A percentile compares a stretch with the other conserved stretches of the same genome.
Evolutionary conservation across 37 sponge, comb jelly and placozoan genomes (phyloP).

Genomic region (Lycopodina hypogea): DNA sequence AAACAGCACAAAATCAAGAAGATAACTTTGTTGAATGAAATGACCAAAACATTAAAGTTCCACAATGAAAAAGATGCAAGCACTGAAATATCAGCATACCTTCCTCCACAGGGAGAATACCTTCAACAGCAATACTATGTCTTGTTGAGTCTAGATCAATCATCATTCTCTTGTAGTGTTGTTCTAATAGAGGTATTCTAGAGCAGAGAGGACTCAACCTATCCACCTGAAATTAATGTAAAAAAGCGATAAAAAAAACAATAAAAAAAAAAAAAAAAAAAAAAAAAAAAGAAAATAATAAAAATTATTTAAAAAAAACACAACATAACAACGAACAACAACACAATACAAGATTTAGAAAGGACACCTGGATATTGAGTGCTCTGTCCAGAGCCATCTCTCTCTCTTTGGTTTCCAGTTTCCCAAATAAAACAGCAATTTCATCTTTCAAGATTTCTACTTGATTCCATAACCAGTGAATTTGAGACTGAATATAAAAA

Average conservation of each 20-base stretch:
- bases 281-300: too few relatives aligned
- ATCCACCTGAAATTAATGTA: constrained; percentile 18
- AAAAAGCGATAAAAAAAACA: too few relatives aligned
- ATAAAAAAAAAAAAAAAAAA: too few relatives aligned
- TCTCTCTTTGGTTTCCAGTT: constrained; percentile 17
- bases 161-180: constrained; percentile 16
- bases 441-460: constrained; percentile 21
- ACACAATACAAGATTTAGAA: neutral
- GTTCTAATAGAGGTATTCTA: constrained; percentile 11
- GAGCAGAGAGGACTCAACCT: constrained; percentile 9
- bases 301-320: too few relatives aligned
- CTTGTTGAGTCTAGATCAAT: constrained; percentile 41
- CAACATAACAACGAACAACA: neutral
- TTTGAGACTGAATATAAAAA: constrained; percentile 13
- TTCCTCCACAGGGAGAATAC: constrained; percentile 28
- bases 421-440: neutral
- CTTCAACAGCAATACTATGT: constrained; percentile 24
- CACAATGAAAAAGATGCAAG: neutral
- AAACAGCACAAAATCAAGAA: too few relatives aligned
- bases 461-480: constrained; percentile 15
- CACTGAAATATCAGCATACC: constrained; percentile 4
- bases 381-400: constrained; percentile 6
- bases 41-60: too few relatives aligned
- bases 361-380: constrained; percentile 36
- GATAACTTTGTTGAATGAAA: too few relatives aligned